Evolutionary conservation across 2,113 vertebrate species (phyloP).

Genomic region (Gavia stellata): DNA sequence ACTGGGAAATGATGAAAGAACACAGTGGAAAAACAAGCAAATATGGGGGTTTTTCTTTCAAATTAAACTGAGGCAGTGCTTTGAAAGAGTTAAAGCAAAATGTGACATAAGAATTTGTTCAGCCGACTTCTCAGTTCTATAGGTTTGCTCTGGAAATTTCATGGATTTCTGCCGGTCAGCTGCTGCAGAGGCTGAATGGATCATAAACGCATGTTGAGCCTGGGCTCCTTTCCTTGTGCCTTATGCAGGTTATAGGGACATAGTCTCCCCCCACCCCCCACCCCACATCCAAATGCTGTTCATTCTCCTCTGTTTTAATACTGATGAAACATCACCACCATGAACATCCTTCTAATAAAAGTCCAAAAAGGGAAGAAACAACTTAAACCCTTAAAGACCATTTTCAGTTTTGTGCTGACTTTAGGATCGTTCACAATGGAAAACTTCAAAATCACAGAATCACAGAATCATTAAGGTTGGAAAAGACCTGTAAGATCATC

Average conservation of each 20-base stretch:
- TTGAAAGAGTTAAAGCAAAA: neutral
- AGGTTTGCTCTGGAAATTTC: neutral
- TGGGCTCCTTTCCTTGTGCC: neutral
- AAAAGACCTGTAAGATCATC: too few species aligned
- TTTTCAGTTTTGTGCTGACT: neutral
- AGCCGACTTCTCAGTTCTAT: neutral
- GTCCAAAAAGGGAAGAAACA: neutral
- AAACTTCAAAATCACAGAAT: neutral
- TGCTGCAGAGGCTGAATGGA: neutral
- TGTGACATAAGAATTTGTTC: neutral
- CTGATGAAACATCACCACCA: neutral
- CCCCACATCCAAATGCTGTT: neutral
- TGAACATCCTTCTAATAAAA: neutral
- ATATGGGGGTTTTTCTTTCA: neutral
- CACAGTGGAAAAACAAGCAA: neutral
- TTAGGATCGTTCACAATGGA: neutral
- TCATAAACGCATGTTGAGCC: neutral
- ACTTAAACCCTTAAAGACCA: neutral
- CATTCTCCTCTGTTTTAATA: neutral
- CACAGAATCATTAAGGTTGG: too few species aligned
- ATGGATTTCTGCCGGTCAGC: neutral
- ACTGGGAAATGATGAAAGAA: neutral
- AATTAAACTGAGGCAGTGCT: neutral
- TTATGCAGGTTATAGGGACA: neutral
- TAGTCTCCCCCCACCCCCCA: rapidly evolving